Evolutionary conservation across 2,888 invertebrate genomes (phyloP), one percentile per base, ranked within the genome.

Genomic region (Syrphus vitripennis): DNA sequence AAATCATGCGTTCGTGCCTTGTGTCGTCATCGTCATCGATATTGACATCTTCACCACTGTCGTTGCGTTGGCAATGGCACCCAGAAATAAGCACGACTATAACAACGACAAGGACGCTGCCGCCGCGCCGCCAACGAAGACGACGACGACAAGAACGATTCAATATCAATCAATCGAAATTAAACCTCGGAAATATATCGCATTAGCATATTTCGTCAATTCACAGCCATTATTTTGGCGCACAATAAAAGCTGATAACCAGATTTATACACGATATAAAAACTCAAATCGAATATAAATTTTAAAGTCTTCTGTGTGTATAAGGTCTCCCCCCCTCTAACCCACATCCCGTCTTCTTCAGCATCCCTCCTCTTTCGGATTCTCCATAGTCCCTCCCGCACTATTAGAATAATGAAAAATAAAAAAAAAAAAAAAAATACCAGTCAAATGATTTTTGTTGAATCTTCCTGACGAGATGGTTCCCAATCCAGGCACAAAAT

Each of bases 151-250:
- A 7, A 26, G 29, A 34, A 45, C 59, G 21, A 57, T 75, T 65
- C 72, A 57, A 67, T 81, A 81, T 76, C 84, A 84, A 84, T 84
- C 83, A 84, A 84, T 76, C 59, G 81, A 74, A 82, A 86, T 77
- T 80, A 82, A 77, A 74, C 71, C 86, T 29, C 72, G 53, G 77
- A 77, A 65, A 67, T 67, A 82, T 86, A 86, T 81, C 72, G 63
- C 69, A 86, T 86, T 86, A 77, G 86, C 86, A 86, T 82, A 84
- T 84, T 81, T 76, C 75, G 63, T 70, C 83, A 75, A 83, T 83
- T 83, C 80, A 65, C 76, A 67, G 59, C 71, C 72, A 81, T 81
- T 81, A 81, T 84, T 72, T 48, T 71, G 63, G 77, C 67, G 53
- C 40, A 82, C 77, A 82, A 82, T 86, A 77, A 86, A 82, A 59